phyloP scores from a whole-genome alignment of 2,888 invertebrate species.

The Brenthis hecate region DNA sequence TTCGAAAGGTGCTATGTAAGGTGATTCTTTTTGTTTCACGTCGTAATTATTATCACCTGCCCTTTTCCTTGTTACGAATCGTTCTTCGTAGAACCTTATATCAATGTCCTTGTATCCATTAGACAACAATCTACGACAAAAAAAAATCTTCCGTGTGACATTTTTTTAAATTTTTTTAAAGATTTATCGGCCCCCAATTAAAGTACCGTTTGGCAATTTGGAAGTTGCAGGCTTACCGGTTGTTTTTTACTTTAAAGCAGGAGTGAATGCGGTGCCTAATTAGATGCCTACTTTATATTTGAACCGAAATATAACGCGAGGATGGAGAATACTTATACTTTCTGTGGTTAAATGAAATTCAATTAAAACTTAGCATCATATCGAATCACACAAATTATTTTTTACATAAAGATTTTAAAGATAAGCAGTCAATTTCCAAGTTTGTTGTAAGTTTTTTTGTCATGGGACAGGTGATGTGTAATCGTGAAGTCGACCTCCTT shows the following conservation, averaged over 20 bases:
- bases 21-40: conserved; percentile 55
- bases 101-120: conserved; percentile 37
- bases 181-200: conserved; percentile 20
- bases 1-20: conserved; percentile 48
- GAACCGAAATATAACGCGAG: no score
- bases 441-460: conserved; percentile 25
- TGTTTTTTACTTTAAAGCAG: background rate
- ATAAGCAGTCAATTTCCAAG: conserved; percentile 22
- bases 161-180: conserved; percentile 18
- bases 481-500: conserved; percentile 41
- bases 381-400: background rate
- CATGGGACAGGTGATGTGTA: conserved; percentile 38
- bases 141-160: conserved; percentile 21
- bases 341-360: no score
- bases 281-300: background rate
- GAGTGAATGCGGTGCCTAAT: background rate
- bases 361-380: no score
- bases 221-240: background rate
- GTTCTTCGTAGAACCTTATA: conserved; percentile 37
- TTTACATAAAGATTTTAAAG: conserved; percentile 9
- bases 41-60: conserved; percentile 70
- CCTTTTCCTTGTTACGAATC: conserved; percentile 49
- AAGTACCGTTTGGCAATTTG: background rate
- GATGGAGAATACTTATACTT: no score
- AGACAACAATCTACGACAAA: conserved; percentile 37